These are phyloP conservation scores for Tubulanus polymorphus DNA, from an alignment of 2,888 invertebrate genomes.

Conservation along the genomic window DNA sequence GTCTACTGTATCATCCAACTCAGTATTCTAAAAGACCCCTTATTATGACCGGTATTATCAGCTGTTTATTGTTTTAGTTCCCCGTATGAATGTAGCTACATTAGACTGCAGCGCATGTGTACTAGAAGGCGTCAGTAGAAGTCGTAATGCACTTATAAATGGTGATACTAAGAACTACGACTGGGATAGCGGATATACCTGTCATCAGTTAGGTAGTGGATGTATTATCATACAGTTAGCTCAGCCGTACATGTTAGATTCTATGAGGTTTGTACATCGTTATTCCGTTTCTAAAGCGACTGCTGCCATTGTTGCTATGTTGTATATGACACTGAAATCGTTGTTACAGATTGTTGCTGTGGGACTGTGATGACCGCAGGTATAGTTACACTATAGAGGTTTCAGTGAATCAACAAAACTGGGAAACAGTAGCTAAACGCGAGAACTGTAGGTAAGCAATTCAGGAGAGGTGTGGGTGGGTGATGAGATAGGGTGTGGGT, in stretches of 20 bases:
- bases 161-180: constrained; percentile 93
- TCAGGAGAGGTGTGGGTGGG: constrained; percentile 70
- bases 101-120: constrained; percentile 85
- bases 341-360: constrained; percentile 71
- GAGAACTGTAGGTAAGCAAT: too few species aligned
- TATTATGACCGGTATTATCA: too few species aligned
- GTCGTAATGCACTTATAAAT: constrained; percentile 90
- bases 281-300: too few species aligned
- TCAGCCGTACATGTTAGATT: constrained; percentile 90
- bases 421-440: constrained; percentile 76
- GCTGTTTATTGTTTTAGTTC: constrained; percentile 57
- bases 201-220: constrained; percentile 79
- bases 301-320: too few species aligned
- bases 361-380: constrained; percentile 75
- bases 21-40: too few species aligned
- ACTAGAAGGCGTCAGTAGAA: constrained; percentile 90
- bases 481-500: too few species aligned
- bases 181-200: constrained; percentile 98
- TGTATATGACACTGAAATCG: too few species aligned
- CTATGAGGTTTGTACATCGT: constrained; percentile 65
- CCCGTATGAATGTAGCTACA: constrained; percentile 87
- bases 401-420: constrained; percentile 52
- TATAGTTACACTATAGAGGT: constrained; percentile 58
- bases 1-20: too few species aligned
- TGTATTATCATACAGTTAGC: constrained; percentile 91